Base-by-base conservation (phyloP, 2,113 vertebrate species). In the Peromyscus leucopus region DNA sequence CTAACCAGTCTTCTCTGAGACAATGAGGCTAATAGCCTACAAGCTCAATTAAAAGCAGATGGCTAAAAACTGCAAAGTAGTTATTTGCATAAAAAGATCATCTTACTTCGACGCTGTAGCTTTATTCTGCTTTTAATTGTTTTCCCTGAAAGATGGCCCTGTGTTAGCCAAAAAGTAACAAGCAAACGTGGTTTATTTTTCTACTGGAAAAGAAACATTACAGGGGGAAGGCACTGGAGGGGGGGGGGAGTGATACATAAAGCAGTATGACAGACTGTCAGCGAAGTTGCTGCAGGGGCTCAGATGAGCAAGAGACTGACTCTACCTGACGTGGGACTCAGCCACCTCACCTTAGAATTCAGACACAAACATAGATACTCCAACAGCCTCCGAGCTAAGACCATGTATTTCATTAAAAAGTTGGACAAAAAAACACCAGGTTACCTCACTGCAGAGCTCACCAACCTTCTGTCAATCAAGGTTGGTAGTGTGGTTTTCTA, bases 11-110 rank as follows among this genome's bases (percentile, higher is more conserved):
- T 82, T 93, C 90, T 96, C 79, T 96, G 86, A 96, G 83, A 96
- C 80, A 94, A 90, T 82, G 76, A 96, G 63, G 55, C 92, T 97
- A 95, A 94, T 93, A 75, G 93, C 59, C 87, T 92, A 24, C 69
- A 95, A 96, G 87, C 39, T 61, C 94, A 98, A 98, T 97, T 97
- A 97, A 96, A 93, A 97, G 94, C 96, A 97, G 97, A 98, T 97
- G 97, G 97, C 76, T 97, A 93, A 97, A 97, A 95, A 90, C 75
- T 86, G 61, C 86, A 76, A 96, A 63, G 69, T 48, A 88, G 46
- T 31, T 46, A 96, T 97, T 97, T 97, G 96, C 96, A 98, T 97
- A 97, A 97, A 98, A 97, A 93, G 59, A 98, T 94, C 93, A 97
- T 97, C 90, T 89, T 96, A 89, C 51, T 97, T 96, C 78, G 93